These are phyloP conservation scores for Porites lobata DNA, from an alignment of 92 coral and sea anemone species.

Conservation along the genomic window DNA sequence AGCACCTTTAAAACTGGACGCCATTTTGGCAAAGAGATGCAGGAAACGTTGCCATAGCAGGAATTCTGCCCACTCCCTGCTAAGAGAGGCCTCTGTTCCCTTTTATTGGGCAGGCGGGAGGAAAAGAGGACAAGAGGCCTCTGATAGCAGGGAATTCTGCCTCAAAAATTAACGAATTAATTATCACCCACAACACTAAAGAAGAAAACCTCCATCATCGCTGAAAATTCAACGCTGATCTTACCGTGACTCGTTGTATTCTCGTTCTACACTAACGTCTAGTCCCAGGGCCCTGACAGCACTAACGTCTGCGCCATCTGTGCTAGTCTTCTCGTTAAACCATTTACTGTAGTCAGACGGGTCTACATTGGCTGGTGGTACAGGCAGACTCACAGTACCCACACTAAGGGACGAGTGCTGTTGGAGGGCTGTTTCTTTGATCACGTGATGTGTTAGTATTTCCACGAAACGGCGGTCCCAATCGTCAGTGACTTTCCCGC, in stretches of 20 bases:
- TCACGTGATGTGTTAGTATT: slow-evolving; percentile 73
- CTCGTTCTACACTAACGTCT: slow-evolving; percentile 81
- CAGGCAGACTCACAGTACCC: slow-evolving; percentile 83
- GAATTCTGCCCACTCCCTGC: too few species aligned
- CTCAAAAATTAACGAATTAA: not conserved
- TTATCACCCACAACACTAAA: not conserved
- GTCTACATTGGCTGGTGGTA: slow-evolving; percentile 96
- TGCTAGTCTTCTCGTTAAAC: slow-evolving; percentile 90
- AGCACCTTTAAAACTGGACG: too few species aligned
- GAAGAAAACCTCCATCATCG: too few species aligned
- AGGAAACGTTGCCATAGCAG: too few species aligned
- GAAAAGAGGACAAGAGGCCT: not conserved
- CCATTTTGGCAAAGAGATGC: too few species aligned
- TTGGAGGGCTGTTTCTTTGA: slow-evolving; percentile 75
- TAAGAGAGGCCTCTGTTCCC: too few species aligned
- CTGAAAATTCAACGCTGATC: not conserved
- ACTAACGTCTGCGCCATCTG: slow-evolving; percentile 58
- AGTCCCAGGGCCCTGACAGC: slow-evolving; percentile 82
- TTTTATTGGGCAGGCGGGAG: too few species aligned
- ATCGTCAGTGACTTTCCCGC: slow-evolving; percentile 87
- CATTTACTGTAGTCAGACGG: slow-evolving; percentile 90
- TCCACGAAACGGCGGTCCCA: slow-evolving; percentile 86
- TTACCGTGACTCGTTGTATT: slow-evolving; percentile 84
- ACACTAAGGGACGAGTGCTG: slow-evolving; percentile 81
- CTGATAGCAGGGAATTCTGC: not conserved